Evolutionary conservation across 1,140 invertebrate species (phyloP), one percentile per base, ranked within the genome.

Genomic region (Bombus picipes): DNA sequence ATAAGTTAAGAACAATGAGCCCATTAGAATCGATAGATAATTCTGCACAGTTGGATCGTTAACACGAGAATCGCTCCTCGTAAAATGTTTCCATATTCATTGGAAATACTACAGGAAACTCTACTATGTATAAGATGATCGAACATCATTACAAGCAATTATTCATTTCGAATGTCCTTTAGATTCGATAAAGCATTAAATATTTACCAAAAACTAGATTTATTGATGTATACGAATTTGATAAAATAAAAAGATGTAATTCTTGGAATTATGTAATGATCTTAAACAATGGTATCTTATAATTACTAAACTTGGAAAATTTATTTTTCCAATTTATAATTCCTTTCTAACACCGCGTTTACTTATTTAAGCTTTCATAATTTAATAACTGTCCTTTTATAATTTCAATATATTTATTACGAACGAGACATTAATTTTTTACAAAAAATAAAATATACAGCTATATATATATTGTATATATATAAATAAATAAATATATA

Each of bases 1-100:
- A 34, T 53, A 80, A 71, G 32, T 47, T 37, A 25, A 22, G 43
- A 57, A 81, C 10, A 81, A 72, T 32, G 66, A 72, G 32, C 32
- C 47, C 10, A n/a, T 81, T 37, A 41, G 34, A 37, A 72, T 37
- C 34, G 34, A 57, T 72, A 32, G n/a, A 79, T 25, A 72, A 71
- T 72, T 39, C 47, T 39, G 68, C 34, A n/a, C 25, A 25, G 25
- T 80, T 22, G 3, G 28, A 43, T 34, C 12, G 32, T 71, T 80
- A 57, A 53, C 25, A 5, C 8, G 12, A n/a, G 32, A 70, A 80
- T 80, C 8, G 3, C 13, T 25, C 10, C 59, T 62, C 28, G 12
- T 32, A 77, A 65, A 57, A 28, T 34, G 53, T 32, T 18, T 22
- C 12, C 25, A 9, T 10, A 4, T 39, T 53, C 47, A 18, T 53